Conservation (phyloP, 2,888 invertebrate species). For the Coelinius sp. region DNA sequence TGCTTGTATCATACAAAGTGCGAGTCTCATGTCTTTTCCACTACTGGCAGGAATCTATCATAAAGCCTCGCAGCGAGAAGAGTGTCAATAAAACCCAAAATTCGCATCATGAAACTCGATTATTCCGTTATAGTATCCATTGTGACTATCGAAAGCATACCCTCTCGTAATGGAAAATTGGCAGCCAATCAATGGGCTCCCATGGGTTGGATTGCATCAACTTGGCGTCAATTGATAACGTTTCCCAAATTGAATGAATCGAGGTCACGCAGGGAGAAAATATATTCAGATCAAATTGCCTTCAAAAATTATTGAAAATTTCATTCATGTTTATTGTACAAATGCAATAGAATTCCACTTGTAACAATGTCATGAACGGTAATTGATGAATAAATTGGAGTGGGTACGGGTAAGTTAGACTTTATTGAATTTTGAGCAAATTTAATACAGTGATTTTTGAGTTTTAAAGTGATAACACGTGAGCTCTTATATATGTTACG, state of each 20-base stretch:
- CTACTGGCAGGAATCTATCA: background rate
- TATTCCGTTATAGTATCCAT: background rate
- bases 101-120: background rate
- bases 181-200: background rate
- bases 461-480: no score
- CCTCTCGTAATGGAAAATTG: background rate
- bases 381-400: no score
- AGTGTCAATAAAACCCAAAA: constrained; percentile 2
- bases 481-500: no score
- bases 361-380: no score
- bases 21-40: constrained; percentile 14
- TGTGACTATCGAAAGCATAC: background rate
- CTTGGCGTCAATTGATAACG: constrained; percentile 7
- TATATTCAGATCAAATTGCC: constrained; percentile 28
- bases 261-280: background rate
- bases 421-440: no score
- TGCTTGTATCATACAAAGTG: constrained; percentile 32
- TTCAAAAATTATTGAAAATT: constrained; percentile 6
- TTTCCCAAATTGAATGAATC: background rate
- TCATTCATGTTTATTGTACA: constrained; percentile 22
- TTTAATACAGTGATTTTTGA: no score
- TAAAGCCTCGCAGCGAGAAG: background rate
- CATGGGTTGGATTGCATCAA: background rate
- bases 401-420: no score
- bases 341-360: background rate